Evolutionary conservation across 1,140 invertebrate species (phyloP).

Genomic region (Streblospio benedicti): DNA sequence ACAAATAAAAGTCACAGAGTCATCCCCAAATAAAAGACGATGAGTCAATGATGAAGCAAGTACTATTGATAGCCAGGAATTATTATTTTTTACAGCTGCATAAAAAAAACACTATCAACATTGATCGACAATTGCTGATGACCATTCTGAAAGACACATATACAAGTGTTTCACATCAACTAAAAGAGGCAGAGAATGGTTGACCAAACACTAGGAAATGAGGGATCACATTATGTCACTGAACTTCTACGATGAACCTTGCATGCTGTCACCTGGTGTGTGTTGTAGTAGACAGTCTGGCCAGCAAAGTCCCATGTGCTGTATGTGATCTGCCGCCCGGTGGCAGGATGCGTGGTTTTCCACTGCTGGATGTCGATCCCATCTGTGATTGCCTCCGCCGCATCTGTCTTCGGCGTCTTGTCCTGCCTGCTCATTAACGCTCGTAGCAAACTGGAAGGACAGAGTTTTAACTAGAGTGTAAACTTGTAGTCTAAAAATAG

Average conservation of each 20-base stretch:
- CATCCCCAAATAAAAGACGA: too few species aligned
- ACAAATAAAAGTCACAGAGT: too few species aligned
- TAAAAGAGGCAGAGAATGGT: too few species aligned
- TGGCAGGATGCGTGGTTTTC: constrained; percentile 23
- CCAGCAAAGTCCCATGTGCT: constrained; percentile 46
- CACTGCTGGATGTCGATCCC: constrained; percentile 41
- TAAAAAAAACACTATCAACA: too few species aligned
- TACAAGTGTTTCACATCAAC: too few species aligned
- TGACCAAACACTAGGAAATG: too few species aligned
- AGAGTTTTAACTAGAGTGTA: constrained; percentile 3
- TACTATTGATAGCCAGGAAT: too few species aligned
- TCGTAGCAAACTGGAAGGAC: constrained; percentile 29
- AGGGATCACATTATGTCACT: too few species aligned
- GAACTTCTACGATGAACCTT: too few species aligned
- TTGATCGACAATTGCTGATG: too few species aligned
- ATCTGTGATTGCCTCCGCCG: constrained; percentile 37
- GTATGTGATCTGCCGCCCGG: constrained; percentile 29
- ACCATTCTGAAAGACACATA: constrained; percentile 23
- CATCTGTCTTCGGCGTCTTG: constrained; percentile 21
- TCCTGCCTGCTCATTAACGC: constrained; percentile 23
- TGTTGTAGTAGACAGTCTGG: constrained; percentile 45
- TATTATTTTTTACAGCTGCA: too few species aligned
- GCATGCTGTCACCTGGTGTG: constrained; percentile 45
- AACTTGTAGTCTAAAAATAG: background rate
- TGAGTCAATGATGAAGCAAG: too few species aligned